Evolutionary conservation across 2,797 vertebrate species (phyloP).

Genomic region (Lacerta agilis): DNA sequence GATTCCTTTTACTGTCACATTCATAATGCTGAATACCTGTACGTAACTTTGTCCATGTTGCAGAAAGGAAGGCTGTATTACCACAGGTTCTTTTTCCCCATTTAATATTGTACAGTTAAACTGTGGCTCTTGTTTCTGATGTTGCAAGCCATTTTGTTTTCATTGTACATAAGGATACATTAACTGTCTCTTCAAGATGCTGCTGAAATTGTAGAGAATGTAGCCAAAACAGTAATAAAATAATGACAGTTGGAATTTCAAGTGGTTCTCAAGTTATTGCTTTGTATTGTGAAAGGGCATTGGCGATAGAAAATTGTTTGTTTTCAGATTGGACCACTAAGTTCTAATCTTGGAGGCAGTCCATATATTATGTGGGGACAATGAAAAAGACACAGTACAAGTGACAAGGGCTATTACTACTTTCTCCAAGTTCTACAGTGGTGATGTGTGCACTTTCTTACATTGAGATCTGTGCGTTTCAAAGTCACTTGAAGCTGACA

Average conservation of each 20-base stretch:
- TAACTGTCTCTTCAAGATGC: conserved; percentile 85
- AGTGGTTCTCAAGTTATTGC: conserved; percentile 62
- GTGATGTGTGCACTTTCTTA: not conserved
- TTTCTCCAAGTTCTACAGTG: not conserved
- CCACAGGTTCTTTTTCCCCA: conserved; percentile 66
- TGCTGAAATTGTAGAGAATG: conserved; percentile 91
- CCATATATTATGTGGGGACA: not conserved
- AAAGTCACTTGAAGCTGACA: not conserved
- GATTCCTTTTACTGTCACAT: conserved; percentile 76
- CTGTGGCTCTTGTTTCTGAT: conserved; percentile 82
- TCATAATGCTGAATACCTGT: conserved; percentile 80
- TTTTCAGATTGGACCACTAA: not conserved
- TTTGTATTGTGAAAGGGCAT: conserved; percentile 43
- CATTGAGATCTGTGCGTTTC: not conserved
- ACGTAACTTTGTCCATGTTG: conserved; percentile 81
- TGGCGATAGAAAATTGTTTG: not conserved
- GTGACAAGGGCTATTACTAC: not conserved
- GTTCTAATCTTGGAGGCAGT: not conserved
- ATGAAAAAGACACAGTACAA: not conserved
- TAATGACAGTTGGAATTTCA: conserved; percentile 85
- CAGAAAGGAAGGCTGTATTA: conserved; percentile 80
- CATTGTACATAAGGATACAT: conserved; percentile 85
- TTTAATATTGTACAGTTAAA: conserved; percentile 85
- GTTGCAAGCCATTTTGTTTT: conserved; percentile 84
- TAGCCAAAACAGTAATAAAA: conserved; percentile 88